Base-by-base conservation (phyloP, 1,140 invertebrate species). In the Diachasma alloeum region DNA sequence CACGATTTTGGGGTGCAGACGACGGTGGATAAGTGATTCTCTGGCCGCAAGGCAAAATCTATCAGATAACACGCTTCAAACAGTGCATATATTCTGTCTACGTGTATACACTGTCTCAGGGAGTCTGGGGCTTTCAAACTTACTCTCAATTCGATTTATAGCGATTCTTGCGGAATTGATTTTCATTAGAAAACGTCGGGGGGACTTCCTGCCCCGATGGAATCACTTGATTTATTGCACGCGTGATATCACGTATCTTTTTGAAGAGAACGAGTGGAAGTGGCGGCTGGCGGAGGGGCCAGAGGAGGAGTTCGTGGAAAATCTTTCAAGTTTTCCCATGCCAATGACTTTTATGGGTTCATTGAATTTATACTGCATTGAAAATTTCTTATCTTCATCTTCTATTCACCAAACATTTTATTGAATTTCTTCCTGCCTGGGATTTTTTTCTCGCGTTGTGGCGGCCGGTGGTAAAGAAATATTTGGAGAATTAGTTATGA, bases 321-420 rank as follows among this genome's bases (percentile, higher is more conserved):
- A 63, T 63, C 22, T 63, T 26, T 31, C 11, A 31, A 63, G 59
- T 63, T 63, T 63, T 63, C 59, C 59, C 22, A 63, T 63, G 24
- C 59, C 59, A 15, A 31, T 26, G 59, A 63, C 59, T 63, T 63
- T 63, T 63, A 63, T 63, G 59, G 59, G 24, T 31, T 26, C 59
- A 63, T 63, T 63, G 59, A 63, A 63, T 63, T 63, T 63, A 63
- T 63, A 31, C 59, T 24, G 59, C 59, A 63, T 63, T 63, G 59
- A 63, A 63, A 63, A 63, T 26, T 53, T 63, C 59, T 63, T 63
- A 63, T 63, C 59, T 63, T 63, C 59, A 63, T 63, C 59, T 63
- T 24, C 59, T 31, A 24, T 63, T 31, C 59, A 63, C 24, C 48
- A 63, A 15, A 63, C 15, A 63, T 10, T 63, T 63, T 31, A 63